Evolutionary conservation across 2,888 invertebrate genomes (phyloP), one percentile per base, ranked within the genome.

Genomic region (Spodoptera exigua): DNA sequence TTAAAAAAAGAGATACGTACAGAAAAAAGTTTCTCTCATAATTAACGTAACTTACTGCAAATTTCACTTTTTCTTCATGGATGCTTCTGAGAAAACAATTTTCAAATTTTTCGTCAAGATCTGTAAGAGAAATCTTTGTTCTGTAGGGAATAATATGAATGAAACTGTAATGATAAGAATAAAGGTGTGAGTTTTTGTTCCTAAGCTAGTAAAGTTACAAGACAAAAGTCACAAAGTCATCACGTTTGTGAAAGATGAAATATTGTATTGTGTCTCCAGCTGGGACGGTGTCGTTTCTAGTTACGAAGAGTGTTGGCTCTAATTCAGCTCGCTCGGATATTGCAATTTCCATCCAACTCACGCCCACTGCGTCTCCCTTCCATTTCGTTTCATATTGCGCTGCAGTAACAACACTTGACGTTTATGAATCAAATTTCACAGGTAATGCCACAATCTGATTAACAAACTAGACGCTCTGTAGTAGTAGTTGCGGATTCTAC

Each of bases 291-390:
- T 46, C 81, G 47, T 70, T 76, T 89, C 87, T 72, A 89, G 87
- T 60, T 54, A 62, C 43, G 45, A 48, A 47, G 60, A 64, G 61
- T 72, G 69, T 73, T 58, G 70, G 60, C 73, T 73, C 79, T 88
- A 86, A 87, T 87, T 86, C 83, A 70, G 77, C 77, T 79, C 66
- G 78, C 79, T 83, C 84, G 89, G 88, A 90, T 91, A 91, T 91
- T 92, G 90, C 91, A 89, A 91, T 91, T 91, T 88, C 88, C 89
- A 87, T 82, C 83, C 80, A 80, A 79, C 85, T 84, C 84, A 81
- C 84, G 86, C 83, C 80, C 83, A 73, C 78, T 84, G 85, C 84
- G 79, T 83, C 82, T 79, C 73, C 74, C 82, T 86, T 89, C 87
- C 84, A 88, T 88, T 88, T 85, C 87, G 82, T 87, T 89, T 87